Conservation (phyloP, 1,140 invertebrate genomes). For the Macrostomum lignano region DNA sequence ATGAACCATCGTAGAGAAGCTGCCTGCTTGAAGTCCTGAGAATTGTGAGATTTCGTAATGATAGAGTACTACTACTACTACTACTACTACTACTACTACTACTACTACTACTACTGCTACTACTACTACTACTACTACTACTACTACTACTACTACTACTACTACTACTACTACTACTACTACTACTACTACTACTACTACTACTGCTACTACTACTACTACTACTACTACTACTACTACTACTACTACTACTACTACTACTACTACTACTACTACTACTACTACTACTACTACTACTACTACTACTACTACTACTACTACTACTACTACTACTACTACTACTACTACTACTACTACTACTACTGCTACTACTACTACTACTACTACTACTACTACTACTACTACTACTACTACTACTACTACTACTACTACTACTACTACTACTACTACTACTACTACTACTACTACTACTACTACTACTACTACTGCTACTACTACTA, state of each 20-base stretch:
- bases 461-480: conserved; percentile 2
- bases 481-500: conserved; percentile 2
- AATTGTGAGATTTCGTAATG: no score
- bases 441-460: conserved; percentile 2
- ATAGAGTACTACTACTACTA: conserved; percentile 1
- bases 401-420: conserved; percentile 2
- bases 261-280: conserved; percentile 2
- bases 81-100: conserved; percentile 2
- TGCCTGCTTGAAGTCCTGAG: no score
- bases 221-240: conserved; percentile 2
- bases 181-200: conserved; percentile 2
- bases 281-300: conserved; percentile 2
- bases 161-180: conserved; percentile 2
- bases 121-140: conserved; percentile 2
- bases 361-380: conserved; percentile 2
- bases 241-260: conserved; percentile 2
- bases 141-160: conserved; percentile 2
- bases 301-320: conserved; percentile 2
- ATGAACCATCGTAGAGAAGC: no score
- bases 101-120: conserved; percentile 2
- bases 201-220: conserved; percentile 2
- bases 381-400: conserved; percentile 2
- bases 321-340: conserved; percentile 2
- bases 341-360: conserved; percentile 2
- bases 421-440: conserved; percentile 2